Conservation (phyloP, 2,797 vertebrate species). For the Pseudomugil tenellus region DNA sequence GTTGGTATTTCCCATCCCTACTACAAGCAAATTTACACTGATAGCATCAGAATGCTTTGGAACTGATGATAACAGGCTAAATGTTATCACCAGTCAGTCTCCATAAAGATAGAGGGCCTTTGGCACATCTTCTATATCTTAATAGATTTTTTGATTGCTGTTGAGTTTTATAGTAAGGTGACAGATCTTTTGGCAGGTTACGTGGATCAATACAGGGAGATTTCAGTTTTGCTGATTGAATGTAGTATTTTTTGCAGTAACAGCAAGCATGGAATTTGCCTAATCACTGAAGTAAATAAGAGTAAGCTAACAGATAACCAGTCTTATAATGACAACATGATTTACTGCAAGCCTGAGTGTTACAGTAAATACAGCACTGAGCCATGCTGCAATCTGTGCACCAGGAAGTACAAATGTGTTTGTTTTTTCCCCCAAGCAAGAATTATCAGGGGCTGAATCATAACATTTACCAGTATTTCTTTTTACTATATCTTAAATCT, state of each 20-base stretch:
- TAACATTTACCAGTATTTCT: no score
- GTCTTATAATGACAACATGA: not conserved
- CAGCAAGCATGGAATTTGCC: not conserved
- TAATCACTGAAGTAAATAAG: constrained; percentile 1
- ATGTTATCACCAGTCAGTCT: no score
- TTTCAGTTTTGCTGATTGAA: not conserved
- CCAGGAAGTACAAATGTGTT: no score
- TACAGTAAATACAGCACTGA: not conserved
- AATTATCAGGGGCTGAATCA: no score
- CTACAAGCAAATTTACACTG: no score
- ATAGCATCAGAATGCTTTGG: no score
- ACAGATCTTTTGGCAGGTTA: not conserved
- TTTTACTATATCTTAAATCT: no score
- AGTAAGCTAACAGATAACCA: not conserved
- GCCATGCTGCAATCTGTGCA: not conserved
- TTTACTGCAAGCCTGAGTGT: constrained; percentile 2
- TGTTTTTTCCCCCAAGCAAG: no score
- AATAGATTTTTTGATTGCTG: not conserved
- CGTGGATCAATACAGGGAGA: not conserved
- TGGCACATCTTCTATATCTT: not conserved
- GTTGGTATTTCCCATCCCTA: no score
- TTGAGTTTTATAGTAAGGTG: not conserved
- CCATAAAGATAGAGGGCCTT: no score
- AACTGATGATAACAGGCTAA: no score
- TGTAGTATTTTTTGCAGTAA: not conserved